These are phyloP conservation scores for Athene cunicularia DNA, from an alignment of 2,113 vertebrate species.

Conservation along the genomic window DNA sequence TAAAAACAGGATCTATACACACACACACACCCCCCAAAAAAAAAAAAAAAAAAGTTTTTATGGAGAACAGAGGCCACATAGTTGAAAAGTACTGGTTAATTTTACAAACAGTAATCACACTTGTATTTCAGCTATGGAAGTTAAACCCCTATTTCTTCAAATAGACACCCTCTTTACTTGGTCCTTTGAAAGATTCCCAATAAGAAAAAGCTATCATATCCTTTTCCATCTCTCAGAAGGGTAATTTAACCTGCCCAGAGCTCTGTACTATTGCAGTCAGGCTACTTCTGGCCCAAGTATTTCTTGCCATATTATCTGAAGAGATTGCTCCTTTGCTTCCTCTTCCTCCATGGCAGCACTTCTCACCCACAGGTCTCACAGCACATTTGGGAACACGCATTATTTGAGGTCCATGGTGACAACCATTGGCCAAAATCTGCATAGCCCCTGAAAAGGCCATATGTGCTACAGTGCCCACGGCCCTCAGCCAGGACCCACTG, in stretches of 20 bases:
- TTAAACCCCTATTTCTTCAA: background rate
- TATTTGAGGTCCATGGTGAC: background rate
- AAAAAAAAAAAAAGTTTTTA: background rate
- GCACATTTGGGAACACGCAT: rapidly evolving
- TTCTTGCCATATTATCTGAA: background rate
- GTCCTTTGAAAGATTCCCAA: background rate
- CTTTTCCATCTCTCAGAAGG: background rate
- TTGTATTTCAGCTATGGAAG: background rate
- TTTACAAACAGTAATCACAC: background rate
- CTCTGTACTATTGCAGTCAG: background rate
- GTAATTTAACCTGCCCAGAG: background rate
- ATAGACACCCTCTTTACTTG: background rate
- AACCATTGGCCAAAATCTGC: background rate
- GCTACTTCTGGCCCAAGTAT: background rate
- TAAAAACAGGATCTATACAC: background rate
- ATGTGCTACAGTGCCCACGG: rapidly evolving
- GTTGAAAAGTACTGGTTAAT: background rate
- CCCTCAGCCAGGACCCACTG: background rate
- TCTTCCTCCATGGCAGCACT: background rate
- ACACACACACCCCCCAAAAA: too few relatives aligned
- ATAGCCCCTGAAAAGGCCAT: background rate
- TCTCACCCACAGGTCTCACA: background rate
- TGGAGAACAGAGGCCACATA: background rate
- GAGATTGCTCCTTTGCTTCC: background rate
- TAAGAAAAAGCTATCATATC: background rate